Percentiles rank a stretch among this genome's conserved stretches.
phyloP scores from a whole-genome alignment of 1,140 invertebrate genomes.

The Pseudomyrmex gracilis region DNA sequence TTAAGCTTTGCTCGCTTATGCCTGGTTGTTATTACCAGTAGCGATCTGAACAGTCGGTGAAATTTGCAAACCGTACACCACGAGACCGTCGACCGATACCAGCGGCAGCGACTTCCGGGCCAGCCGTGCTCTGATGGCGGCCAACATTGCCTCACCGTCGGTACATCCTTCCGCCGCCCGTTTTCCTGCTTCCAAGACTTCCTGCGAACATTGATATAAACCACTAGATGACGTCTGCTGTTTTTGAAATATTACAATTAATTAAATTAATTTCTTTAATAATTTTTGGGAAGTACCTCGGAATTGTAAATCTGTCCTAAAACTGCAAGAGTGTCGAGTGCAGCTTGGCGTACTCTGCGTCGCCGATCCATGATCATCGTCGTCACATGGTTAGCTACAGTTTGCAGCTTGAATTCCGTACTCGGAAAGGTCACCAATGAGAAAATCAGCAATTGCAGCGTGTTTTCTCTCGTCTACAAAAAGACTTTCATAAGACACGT shows the following conservation, averaged over 20 bases:
- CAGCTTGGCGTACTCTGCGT: conserved; percentile 91
- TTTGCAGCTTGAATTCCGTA: conserved; percentile 90
- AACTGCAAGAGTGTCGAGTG: conserved; percentile 92
- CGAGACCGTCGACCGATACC: conserved; percentile 88
- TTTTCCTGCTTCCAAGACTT: conserved; percentile 85
- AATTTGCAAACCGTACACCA: conserved; percentile 88
- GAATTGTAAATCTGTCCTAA: conserved; percentile 90
- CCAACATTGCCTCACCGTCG: conserved; percentile 83
- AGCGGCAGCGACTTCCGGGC: conserved; percentile 89
- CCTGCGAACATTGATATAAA: conserved; percentile 62
- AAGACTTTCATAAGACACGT: neutral
- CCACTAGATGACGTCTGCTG: neutral
- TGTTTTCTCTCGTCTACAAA: conserved; percentile 90
- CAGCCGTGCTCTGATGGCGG: conserved; percentile 86
- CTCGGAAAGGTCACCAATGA: conserved; percentile 92
- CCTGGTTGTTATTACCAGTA: conserved; percentile 71
- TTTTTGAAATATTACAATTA: too few species aligned
- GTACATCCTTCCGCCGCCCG: conserved; percentile 81
- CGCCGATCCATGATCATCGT: conserved; percentile 89
- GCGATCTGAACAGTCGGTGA: conserved; percentile 80
- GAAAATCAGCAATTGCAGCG: conserved; percentile 91
- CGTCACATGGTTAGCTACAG: conserved; percentile 87
- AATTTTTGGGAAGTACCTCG: conserved; percentile 61
- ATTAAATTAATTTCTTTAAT: conserved; percentile 4
- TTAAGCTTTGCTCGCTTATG: conserved; percentile 36